phyloP scores from a whole-genome alignment of 2,888 invertebrate species.

The Tridacna crocea region DNA sequence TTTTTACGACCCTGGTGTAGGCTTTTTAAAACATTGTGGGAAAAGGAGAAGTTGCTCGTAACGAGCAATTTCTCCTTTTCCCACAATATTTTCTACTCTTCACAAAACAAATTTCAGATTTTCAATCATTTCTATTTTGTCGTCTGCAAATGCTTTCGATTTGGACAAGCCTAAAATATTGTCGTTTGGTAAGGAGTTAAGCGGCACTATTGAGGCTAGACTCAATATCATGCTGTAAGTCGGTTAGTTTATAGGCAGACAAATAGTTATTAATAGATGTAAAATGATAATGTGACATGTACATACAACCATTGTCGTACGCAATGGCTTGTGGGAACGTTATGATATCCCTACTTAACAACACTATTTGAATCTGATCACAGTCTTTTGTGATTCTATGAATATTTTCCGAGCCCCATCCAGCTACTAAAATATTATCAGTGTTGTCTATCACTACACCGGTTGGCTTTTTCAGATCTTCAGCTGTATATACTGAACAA shows the following conservation, averaged over 20 bases:
- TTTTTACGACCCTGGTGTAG: too few species aligned
- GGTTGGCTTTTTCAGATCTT: constrained; percentile 1
- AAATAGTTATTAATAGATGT: constrained; percentile 22
- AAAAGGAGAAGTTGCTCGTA: neutral
- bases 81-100: constrained; percentile 6
- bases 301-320: neutral
- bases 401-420: constrained; percentile 26
- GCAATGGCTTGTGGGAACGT: constrained; percentile 14
- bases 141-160: neutral
- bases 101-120: too few species aligned
- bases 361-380: neutral
- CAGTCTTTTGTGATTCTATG: constrained; percentile 7
- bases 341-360: constrained; percentile 14
- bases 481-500: neutral
- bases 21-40: neutral
- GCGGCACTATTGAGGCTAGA: neutral
- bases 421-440: neutral
- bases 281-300: constrained; percentile 25
- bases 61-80: constrained; percentile 4
- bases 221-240: neutral
- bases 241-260: neutral
- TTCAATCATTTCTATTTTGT: too few species aligned
- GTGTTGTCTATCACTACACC: neutral
- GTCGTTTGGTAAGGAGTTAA: neutral
- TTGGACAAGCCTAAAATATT: neutral